Conservation (phyloP, 2,888 invertebrate genomes). For the Poecilobothrus nobilitatus region DNA sequence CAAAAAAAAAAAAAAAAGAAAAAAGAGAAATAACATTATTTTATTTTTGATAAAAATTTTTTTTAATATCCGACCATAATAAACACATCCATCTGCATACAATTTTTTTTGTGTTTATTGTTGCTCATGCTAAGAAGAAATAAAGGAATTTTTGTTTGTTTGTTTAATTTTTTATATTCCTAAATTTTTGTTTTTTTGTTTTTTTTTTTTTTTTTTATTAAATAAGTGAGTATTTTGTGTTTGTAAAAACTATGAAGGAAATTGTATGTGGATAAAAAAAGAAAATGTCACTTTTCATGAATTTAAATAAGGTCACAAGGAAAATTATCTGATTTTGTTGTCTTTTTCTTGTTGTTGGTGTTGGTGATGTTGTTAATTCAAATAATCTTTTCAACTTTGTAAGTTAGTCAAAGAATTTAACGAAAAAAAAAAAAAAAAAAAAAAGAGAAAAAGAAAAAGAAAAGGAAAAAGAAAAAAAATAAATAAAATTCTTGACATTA, state of each 20-base stretch:
- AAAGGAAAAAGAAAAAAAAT: too few species aligned
- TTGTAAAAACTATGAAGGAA: neutral
- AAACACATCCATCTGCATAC: too few species aligned
- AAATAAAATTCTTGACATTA: neutral
- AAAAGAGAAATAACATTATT: too few species aligned
- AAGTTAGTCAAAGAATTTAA: too few species aligned
- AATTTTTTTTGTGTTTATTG: too few species aligned
- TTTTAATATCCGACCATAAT: too few species aligned
- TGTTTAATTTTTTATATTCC: too few species aligned
- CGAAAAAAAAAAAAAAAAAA: neutral
- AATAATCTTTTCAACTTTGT: neutral
- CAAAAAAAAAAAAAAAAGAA: too few species aligned
- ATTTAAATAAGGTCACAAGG: neutral
- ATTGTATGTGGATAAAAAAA: neutral
- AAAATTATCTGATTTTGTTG: neutral
- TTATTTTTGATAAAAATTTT: too few species aligned
- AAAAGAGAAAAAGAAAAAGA: neutral
- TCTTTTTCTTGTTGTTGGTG: neutral
- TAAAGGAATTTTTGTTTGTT: too few species aligned
- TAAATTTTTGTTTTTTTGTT: neutral
- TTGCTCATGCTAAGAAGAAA: too few species aligned
- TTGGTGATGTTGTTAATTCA: neutral
- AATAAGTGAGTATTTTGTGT: neutral
- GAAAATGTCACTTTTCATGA: conserved; percentile 2
- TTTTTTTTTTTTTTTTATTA: neutral